Percentiles rank a stretch among this genome's conserved stretches.
Evolutionary conservation across 1,140 invertebrate genomes (phyloP).

Genomic region (Lordiphosa stackelbergi): DNA sequence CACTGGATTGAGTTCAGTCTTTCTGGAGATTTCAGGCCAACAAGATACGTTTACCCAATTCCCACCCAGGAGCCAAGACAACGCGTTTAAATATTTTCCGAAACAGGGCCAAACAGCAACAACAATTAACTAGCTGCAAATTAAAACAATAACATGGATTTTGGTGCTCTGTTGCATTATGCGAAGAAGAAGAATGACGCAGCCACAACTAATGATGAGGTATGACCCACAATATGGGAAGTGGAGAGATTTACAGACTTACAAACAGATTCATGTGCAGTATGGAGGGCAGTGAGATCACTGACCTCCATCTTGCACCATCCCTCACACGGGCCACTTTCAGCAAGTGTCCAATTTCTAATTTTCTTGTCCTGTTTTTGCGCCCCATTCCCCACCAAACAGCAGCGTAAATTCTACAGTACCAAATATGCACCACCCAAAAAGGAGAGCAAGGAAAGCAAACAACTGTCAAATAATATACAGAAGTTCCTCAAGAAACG

Average conservation of each 20-base stretch:
- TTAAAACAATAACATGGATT: constrained; percentile 80
- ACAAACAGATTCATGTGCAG: not conserved
- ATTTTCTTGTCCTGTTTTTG: not conserved
- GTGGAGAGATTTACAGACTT: constrained; percentile 1
- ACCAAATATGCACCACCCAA: constrained; percentile 89
- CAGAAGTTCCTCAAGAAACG: constrained; percentile 89
- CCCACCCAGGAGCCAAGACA: not conserved
- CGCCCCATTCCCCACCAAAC: constrained; percentile 11
- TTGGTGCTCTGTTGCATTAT: constrained; percentile 80
- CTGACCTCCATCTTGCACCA: constrained; percentile 9
- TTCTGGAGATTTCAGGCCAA: not conserved
- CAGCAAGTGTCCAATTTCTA: constrained; percentile 20
- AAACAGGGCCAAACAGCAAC: not conserved
- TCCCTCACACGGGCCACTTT: not conserved
- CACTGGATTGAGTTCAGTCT: not conserved
- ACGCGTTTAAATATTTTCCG: not conserved
- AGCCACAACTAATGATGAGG: constrained; percentile 76
- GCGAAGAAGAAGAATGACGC: constrained; percentile 81
- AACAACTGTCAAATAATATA: constrained; percentile 84
- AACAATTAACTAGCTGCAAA: not conserved
- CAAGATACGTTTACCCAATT: no score
- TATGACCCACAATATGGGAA: no score
- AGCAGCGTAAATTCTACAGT: constrained; percentile 82
- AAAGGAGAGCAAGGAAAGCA: constrained; percentile 84
- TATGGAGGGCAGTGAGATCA: constrained; percentile 4